Conservation (phyloP, 2,888 invertebrate genomes). For the Cremastinae sp. region DNA sequence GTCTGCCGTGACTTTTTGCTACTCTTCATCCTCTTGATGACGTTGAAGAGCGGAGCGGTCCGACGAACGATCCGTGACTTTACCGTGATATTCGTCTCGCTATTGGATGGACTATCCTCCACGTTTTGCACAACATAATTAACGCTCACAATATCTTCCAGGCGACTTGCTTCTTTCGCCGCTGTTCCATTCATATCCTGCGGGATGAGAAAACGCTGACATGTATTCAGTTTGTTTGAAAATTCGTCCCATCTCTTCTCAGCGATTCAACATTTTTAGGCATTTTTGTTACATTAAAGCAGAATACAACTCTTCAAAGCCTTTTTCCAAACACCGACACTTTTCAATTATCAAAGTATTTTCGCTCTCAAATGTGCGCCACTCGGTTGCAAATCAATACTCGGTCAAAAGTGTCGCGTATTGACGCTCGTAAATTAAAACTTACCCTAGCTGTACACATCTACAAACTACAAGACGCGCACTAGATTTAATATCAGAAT, state of each 20-base stretch:
- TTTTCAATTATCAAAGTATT: not conserved
- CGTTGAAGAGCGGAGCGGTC: slow-evolving; percentile 69
- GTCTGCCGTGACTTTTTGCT: slow-evolving; percentile 69
- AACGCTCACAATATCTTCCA: slow-evolving; percentile 66
- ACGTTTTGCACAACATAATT: slow-evolving; percentile 59
- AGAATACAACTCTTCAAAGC: slow-evolving; percentile 59
- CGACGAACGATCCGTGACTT: slow-evolving; percentile 70
- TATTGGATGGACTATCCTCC: slow-evolving; percentile 63
- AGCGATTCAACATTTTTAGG: slow-evolving; percentile 32
- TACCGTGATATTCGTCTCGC: slow-evolving; percentile 64
- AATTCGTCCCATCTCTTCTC: slow-evolving; percentile 4
- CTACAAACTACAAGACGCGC: slow-evolving; percentile 8
- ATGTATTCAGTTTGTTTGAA: slow-evolving; percentile 23
- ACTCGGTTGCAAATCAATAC: slow-evolving; percentile 14
- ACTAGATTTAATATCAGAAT: too few species aligned
- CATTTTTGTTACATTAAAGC: slow-evolving; percentile 34
- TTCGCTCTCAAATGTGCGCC: not conserved
- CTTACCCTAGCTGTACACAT: slow-evolving; percentile 2
- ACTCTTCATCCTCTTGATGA: slow-evolving; percentile 72
- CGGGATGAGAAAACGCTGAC: slow-evolving; percentile 65
- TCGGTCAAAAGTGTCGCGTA: not conserved
- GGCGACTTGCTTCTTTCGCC: slow-evolving; percentile 63
- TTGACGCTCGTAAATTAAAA: not conserved
- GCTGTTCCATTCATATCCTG: slow-evolving; percentile 66
- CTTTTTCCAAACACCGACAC: slow-evolving; percentile 53